Percentiles rank a stretch among this genome's conserved stretches.
Evolutionary conservation across 2,113 vertebrate genomes (phyloP).

Genomic region (Malurus cyaneus): DNA sequence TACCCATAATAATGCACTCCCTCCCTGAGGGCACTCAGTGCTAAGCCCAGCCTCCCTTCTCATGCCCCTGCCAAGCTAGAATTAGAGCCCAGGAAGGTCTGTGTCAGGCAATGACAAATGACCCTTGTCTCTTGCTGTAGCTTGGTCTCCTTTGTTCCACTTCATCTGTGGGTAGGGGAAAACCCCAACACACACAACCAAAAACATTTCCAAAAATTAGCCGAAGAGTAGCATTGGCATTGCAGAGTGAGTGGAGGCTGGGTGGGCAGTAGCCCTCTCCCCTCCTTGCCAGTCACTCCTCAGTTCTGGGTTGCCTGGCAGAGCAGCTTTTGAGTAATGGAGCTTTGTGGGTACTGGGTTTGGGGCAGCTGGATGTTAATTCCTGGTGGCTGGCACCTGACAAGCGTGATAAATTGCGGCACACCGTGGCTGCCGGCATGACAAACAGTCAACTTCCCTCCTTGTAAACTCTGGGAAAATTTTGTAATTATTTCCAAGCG

Average conservation of each 20-base stretch:
- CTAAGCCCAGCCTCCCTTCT: not conserved
- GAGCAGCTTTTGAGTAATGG: not conserved
- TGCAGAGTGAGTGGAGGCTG: not conserved
- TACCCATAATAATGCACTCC: not conserved
- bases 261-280: not conserved
- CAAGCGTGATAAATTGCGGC: constrained; percentile 50
- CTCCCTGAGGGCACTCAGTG: rapidly evolving
- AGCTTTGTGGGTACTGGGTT: not conserved
- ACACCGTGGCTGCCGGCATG: not conserved
- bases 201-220: not conserved
- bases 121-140: not conserved
- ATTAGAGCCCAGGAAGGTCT: not conserved
- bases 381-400: constrained; percentile 64
- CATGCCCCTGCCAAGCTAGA: not conserved
- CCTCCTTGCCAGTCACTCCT: not conserved
- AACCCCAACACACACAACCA: not conserved
- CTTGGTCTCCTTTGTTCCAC: not conserved
- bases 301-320: not conserved
- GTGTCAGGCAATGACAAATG: not conserved
- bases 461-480: constrained; percentile 53
- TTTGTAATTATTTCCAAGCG: constrained; percentile 56
- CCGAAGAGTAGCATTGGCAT: not conserved
- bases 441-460: constrained; percentile 40
- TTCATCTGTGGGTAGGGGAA: not conserved
- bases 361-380: constrained; percentile 40